These are phyloP conservation scores for Ceramica pisi DNA, from an alignment of 2,888 invertebrate genomes.

Conservation along the genomic window DNA sequence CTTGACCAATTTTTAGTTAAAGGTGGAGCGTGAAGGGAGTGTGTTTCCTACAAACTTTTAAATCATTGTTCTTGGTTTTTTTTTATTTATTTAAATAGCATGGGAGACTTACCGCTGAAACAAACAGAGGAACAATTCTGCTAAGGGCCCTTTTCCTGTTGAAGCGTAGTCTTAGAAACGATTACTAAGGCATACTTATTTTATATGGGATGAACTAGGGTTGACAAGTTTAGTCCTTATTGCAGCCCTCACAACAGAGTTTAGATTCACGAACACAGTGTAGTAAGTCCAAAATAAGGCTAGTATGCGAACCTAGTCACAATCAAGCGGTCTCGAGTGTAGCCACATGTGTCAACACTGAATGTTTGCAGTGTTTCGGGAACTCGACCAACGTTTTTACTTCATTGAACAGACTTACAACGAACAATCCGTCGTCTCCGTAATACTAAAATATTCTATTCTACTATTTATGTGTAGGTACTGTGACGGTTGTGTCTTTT, in stretches of 20 bases:
- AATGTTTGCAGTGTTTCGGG: background rate
- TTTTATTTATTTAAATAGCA: too few species aligned
- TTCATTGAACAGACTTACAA: background rate
- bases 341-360: constrained; percentile 2
- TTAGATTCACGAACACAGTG: background rate
- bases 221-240: background rate
- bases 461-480: too few species aligned
- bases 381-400: background rate
- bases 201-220: too few species aligned
- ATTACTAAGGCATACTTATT: background rate
- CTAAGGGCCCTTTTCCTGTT: too few species aligned
- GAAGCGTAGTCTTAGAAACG: background rate
- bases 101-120: too few species aligned
- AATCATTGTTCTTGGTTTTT: too few species aligned
- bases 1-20: too few species aligned
- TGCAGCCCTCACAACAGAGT: background rate
- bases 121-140: too few species aligned
- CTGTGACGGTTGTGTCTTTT: too few species aligned
- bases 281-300: background rate
- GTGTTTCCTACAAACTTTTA: too few species aligned
- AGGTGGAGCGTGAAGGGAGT: too few species aligned
- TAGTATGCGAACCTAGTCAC: background rate
- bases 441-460: too few species aligned
- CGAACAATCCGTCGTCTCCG: background rate
- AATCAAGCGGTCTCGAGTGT: constrained; percentile 4